Evolutionary conservation across 2,797 vertebrate genomes (phyloP), one percentile per base, ranked within the genome.

Genomic region (Peromyscus attwateri): DNA sequence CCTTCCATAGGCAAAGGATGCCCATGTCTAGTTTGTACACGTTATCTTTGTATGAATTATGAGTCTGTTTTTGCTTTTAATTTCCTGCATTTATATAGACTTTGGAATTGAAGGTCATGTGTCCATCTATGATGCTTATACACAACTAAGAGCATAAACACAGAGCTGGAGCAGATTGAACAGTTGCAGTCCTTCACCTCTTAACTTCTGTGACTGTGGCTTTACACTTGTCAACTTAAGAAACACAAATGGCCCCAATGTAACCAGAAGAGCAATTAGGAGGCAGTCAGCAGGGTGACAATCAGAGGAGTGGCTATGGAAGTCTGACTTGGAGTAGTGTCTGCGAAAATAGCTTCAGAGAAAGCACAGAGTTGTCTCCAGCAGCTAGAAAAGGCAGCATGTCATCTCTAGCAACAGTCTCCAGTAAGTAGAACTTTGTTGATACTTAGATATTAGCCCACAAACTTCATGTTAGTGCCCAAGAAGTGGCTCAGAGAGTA

Each of bases 311-410:
- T 79, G 6, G 17, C 31, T 31, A 4, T n/a, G 29, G 64, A 6
- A 17, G 16, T 34, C 17, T 0, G 49, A 1, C 2, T 25, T n/a
- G 5, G 73, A 64, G 10, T 12, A 46, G 85, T 19, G 3, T 1
- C 9, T 14, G 23, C 88, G 1, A 14, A 46, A 34, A 9, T 1
- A 0, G 1, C 23, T 40, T 13, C 12, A 21, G 34, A n/a, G 21
- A 84, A 92, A 5, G 40, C 52, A 52, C 52, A 13, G 13, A 14
- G 52, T 52, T 52, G 52, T 23, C 5, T 90, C 14, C 4, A 66
- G 21, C n/a, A 92, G 21, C 37, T 27, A 60, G 12, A 87, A 88
- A 94, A 73, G 40, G 21, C 27, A 82, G 68, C 70, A 71, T 73
- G 62, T 16, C 14, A 0, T 6, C 34, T 79, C 91, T 31, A 19